Conservation (phyloP, 2,888 invertebrate genomes). For the Zygogramma bicolorata region DNA sequence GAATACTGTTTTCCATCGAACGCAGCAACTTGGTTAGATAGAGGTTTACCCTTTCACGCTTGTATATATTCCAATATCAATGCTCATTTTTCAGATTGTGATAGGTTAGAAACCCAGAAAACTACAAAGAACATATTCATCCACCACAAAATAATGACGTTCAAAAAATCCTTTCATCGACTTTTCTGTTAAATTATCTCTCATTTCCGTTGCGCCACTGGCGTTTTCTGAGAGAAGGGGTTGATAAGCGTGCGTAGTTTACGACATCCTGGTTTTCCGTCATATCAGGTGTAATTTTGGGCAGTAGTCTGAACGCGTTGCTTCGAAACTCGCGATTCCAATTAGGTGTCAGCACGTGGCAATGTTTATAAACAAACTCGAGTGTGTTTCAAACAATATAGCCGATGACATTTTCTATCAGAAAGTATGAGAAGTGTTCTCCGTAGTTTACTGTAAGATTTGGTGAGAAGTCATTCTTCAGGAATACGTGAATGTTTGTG, state of each 20-base stretch:
- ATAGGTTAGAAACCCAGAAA: too few species aligned
- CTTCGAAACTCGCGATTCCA: background rate
- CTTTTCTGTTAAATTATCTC: constrained; percentile 13
- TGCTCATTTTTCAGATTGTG: too few species aligned
- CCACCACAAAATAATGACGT: background rate
- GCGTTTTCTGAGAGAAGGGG: constrained; percentile 45
- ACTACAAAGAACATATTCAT: too few species aligned
- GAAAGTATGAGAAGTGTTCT: too few species aligned
- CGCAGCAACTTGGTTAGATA: too few species aligned
- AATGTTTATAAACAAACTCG: constrained; percentile 8
- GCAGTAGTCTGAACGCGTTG: constrained; percentile 20
- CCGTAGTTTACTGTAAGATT: too few species aligned
- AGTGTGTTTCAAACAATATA: background rate
- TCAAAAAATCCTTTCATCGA: background rate
- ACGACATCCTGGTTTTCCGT: constrained; percentile 37
- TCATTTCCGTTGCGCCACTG: constrained; percentile 36
- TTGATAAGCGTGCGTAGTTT: constrained; percentile 58
- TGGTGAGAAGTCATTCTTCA: too few species aligned
- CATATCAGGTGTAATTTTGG: constrained; percentile 46
- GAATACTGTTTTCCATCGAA: too few species aligned
- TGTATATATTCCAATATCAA: too few species aligned
- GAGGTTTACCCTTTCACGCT: too few species aligned
- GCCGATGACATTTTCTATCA: too few species aligned
- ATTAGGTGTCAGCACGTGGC: constrained; percentile 36
- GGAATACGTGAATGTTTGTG: too few species aligned